Evolutionary conservation across 1,140 invertebrate genomes (phyloP), one percentile per base, ranked within the genome.

Genomic region (Cheumatopsyche charites): DNA sequence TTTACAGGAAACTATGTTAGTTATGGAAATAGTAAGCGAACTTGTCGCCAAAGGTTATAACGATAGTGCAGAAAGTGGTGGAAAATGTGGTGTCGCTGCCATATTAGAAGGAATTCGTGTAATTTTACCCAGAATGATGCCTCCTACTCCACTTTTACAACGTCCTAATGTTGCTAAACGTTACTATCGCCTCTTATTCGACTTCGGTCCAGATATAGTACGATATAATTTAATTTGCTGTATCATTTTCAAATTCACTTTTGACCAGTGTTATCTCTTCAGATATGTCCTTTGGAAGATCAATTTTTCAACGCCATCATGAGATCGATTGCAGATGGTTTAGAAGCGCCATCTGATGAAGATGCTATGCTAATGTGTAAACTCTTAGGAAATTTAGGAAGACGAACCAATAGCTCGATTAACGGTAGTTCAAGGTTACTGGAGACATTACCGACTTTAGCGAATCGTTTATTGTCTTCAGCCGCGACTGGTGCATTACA

Each of bases 221-320:
- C 15, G 13, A 36, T 17, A 41, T 29, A 55, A 36, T 47, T 25
- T 72, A 25, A 17, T 25, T 65, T 69, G n/a, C n/a, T 61, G 29
- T 68, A 13, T 45, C n/a, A 29, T 9, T 13, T 4, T 9, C 17
- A 47, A 3, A 52, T 19, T 52, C 21, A 52, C 15, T 12, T 21
- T 23, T 67, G n/a, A 67, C 52, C 4, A 42, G 52, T 67, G 25
- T 67, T 42, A 36, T 68, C 26, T 62, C 67, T 67, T 9, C 29
- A 76, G 74, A 76, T 76, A 21, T 76, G 74, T 62, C 66, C 74
- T 21, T 52, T 76, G 61, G 71, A 73, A 47, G 71, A 73, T 62
- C 61, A 73, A 25, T 76, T 63, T 47, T 73, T 76, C 45, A 65
- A 73, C 29, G 70, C 68, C 61, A 55, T 58, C 1, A 70, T 76